Base-by-base conservation (phyloP, 2,797 vertebrate species). In the Botia almorhae region DNA sequence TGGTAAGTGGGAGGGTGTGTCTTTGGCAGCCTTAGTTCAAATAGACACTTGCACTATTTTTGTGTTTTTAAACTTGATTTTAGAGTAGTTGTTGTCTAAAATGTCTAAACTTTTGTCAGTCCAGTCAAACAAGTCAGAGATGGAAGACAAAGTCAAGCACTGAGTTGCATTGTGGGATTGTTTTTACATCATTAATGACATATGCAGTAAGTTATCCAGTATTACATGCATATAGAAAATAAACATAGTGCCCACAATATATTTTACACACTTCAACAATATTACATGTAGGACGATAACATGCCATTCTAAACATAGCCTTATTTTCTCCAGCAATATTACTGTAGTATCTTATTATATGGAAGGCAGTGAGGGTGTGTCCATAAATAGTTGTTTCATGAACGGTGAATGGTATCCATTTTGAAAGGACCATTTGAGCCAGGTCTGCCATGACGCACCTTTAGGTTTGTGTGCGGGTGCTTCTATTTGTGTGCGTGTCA, bases 401-500 rank as follows among this genome's bases (percentile, higher is more conserved):
- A 4, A 51, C 3, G 4, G 2, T 17, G 16, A 14, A 51, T 14
- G 3, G 13, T 51, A 3, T 14, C 23, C n/a, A 23, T 65, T 36
- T 61, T 7, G 4, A 46, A 56, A 11, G 2, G 17, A 46, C 2
- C 1, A 26, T 39, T 50, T 60, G 26, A 17, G 3, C 68, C 19
- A 33, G 51, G 8, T 63, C 23, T 76, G 77, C 77, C 77, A 83
- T 65, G 10, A 78, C 56, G 19, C 67, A 29, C 36, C 56, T 70
- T 64, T 21, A 50, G 33, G 29, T 76, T 64, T 46, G 50, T 23
- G 39, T 56, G 33, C 36, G 43, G 23, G 19, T 29, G 58, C 11
- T 12, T 67, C 26, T 36, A 2, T 56, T 1, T 77, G 74, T 82
- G 85, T 76, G 80, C 85, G 87, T 87, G 88, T 92, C 90, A 89